Evolutionary conservation across 2,888 invertebrate genomes (phyloP).

Genomic region (Caradrina clavipalpis): DNA sequence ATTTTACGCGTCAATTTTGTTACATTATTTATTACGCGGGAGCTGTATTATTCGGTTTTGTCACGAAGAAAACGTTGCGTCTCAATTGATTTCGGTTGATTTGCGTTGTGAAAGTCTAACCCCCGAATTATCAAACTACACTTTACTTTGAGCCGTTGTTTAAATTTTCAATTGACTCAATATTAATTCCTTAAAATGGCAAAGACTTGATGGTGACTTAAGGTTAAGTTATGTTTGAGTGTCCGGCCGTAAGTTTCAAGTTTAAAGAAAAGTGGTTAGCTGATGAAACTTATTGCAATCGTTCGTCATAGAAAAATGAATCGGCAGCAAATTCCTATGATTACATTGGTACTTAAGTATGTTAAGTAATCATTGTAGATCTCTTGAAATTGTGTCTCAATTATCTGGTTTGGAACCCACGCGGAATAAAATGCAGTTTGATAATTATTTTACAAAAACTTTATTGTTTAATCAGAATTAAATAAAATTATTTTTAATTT

Average conservation of each 20-base stretch:
- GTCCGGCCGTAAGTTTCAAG: background rate
- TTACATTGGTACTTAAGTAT: conserved; percentile 7
- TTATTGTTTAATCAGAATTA: background rate
- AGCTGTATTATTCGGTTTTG: conserved; percentile 49
- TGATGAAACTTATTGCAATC: conserved; percentile 31
- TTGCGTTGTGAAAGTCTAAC: conserved; percentile 29
- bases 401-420: conserved; percentile 21
- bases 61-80: conserved; percentile 50
- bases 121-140: background rate
- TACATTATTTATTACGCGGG: conserved; percentile 57
- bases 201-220: background rate
- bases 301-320: conserved; percentile 26
- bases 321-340: conserved; percentile 27
- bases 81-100: conserved; percentile 33
- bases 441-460: conserved; percentile 3
- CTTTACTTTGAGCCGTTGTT: background rate
- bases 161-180: background rate
- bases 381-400: conserved; percentile 32
- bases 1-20: conserved; percentile 66
- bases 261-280: conserved; percentile 19
- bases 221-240: background rate
- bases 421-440: background rate
- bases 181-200: background rate
- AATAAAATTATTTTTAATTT: conserved; percentile 2
- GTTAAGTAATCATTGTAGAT: conserved; percentile 18